A percentile compares a stretch with the other conserved stretches of the same genome.
These are phyloP conservation scores for Encarsia formosa DNA, from an alignment of 2,888 invertebrate genomes.

Conservation along the genomic window DNA sequence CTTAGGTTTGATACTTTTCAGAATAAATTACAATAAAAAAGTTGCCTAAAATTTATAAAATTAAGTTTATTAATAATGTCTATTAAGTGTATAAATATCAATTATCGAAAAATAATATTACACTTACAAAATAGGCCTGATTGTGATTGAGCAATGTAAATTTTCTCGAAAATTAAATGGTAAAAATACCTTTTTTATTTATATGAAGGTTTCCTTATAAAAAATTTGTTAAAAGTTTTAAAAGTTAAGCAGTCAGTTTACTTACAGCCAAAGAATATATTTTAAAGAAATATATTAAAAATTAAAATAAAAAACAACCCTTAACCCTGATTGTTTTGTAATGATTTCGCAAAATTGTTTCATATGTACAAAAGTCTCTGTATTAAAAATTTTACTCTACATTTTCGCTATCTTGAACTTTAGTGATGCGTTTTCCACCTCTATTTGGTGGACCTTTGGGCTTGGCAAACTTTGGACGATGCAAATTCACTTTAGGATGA, in stretches of 20 bases:
- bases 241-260: slow-evolving; percentile 3
- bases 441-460: slow-evolving; percentile 94
- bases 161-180: slow-evolving; percentile 11
- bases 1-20: too few species aligned
- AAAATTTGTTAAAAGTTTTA: slow-evolving; percentile 8
- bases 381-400: slow-evolving; percentile 15
- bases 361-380: slow-evolving; percentile 3
- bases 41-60: too few species aligned
- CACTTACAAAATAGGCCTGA: slow-evolving; percentile 28
- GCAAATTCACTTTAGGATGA: slow-evolving; percentile 85
- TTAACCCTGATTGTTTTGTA: slow-evolving; percentile 17
- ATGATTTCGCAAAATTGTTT: slow-evolving; percentile 2
- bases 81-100: too few species aligned
- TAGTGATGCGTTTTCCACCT: slow-evolving; percentile 86
- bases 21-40: too few species aligned
- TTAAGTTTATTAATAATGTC: too few species aligned
- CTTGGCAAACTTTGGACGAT: slow-evolving; percentile 89
- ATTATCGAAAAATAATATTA: too few species aligned
- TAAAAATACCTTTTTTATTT: slow-evolving; percentile 8
- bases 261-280: slow-evolving; percentile 4
- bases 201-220: too few species aligned
- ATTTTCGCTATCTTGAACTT: slow-evolving; percentile 48
- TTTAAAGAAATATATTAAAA: slow-evolving; percentile 4
- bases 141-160: slow-evolving; percentile 16
- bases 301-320: slow-evolving; percentile 1